These are phyloP conservation scores for Palythoa grandis DNA, from an alignment of 92 coral and sea anemone species.

Conservation along the genomic window DNA sequence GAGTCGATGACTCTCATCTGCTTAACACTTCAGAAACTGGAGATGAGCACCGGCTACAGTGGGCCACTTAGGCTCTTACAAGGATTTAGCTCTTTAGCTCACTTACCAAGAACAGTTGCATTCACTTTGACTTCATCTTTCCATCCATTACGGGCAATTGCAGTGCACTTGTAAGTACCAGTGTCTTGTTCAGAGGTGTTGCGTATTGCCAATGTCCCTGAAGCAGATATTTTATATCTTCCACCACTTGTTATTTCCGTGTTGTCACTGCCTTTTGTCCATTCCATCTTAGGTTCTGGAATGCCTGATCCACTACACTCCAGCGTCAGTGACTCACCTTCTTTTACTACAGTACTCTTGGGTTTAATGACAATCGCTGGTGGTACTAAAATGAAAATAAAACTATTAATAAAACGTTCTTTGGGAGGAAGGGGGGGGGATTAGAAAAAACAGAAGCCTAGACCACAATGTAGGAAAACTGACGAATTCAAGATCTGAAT, in stretches of 20 bases:
- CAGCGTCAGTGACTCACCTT: slow-evolving; percentile 53
- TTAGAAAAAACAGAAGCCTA: too few relatives aligned
- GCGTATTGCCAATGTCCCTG: slow-evolving; percentile 63
- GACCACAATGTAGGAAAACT: too few relatives aligned
- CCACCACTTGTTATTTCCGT: slow-evolving; percentile 25
- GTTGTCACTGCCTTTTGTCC: slow-evolving; percentile 56
- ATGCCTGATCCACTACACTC: slow-evolving; percentile 64
- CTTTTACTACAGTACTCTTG: slow-evolving; percentile 47
- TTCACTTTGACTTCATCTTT: slow-evolving; percentile 52
- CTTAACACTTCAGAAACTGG: too few relatives aligned
- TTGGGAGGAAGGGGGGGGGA: too few relatives aligned
- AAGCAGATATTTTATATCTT: neutral
- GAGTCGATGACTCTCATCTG: too few relatives aligned
- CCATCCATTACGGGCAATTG: slow-evolving; percentile 47
- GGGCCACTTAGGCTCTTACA: too few relatives aligned
- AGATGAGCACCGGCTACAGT: too few relatives aligned
- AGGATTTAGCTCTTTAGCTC: neutral
- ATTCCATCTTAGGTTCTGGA: slow-evolving; percentile 63
- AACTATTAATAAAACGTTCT: too few relatives aligned
- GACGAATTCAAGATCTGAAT: too few relatives aligned
- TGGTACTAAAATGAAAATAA: slow-evolving; percentile 24
- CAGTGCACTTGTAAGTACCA: slow-evolving; percentile 69
- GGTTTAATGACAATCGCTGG: slow-evolving; percentile 69
- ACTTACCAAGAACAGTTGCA: slow-evolving; percentile 74
- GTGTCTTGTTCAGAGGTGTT: slow-evolving; percentile 33